phyloP scores from a whole-genome alignment of 2,888 invertebrate species.

The Protodeltote pygarga region DNA sequence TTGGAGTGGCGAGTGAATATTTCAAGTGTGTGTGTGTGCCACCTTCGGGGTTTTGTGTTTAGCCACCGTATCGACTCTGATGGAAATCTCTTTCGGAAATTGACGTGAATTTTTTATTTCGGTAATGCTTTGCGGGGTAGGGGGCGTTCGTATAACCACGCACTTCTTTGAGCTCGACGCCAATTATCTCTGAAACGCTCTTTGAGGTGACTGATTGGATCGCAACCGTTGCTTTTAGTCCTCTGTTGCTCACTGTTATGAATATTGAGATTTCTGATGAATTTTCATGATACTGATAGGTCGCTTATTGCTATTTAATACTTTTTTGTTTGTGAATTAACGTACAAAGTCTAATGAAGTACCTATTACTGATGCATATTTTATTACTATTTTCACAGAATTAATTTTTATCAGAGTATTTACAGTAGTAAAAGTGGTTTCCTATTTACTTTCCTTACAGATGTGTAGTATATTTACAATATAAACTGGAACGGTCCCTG shows the following conservation, averaged over 20 bases:
- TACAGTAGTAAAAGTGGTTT: conserved; percentile 10
- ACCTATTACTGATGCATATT: too few relatives aligned
- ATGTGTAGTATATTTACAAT: conserved; percentile 30
- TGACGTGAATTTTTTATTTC: conserved; percentile 81
- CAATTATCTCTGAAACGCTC: conserved; percentile 75
- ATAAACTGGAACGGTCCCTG: conserved; percentile 37
- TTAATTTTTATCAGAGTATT: not conserved
- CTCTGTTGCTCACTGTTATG: conserved; percentile 39
- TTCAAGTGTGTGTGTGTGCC: conserved; percentile 75
- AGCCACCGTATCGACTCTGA: conserved; percentile 77
- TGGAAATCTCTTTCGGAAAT: conserved; percentile 77
- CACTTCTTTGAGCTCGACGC: conserved; percentile 64
- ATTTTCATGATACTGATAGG: conserved; percentile 16
- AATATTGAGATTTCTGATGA: conserved; percentile 30
- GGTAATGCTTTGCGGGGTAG: conserved; percentile 74
- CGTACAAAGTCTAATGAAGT: too few relatives aligned
- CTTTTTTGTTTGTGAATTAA: too few relatives aligned
- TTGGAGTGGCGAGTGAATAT: conserved; percentile 82
- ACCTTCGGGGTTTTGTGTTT: conserved; percentile 73
- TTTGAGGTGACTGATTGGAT: conserved; percentile 80
- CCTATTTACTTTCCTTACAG: conserved; percentile 25
- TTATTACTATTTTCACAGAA: too few relatives aligned
- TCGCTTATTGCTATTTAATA: conserved; percentile 12
- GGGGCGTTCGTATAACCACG: conserved; percentile 45
- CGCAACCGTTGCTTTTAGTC: conserved; percentile 59